Base-by-base conservation (phyloP, 2,113 vertebrate genomes). In the Haemorhous mexicanus region DNA sequence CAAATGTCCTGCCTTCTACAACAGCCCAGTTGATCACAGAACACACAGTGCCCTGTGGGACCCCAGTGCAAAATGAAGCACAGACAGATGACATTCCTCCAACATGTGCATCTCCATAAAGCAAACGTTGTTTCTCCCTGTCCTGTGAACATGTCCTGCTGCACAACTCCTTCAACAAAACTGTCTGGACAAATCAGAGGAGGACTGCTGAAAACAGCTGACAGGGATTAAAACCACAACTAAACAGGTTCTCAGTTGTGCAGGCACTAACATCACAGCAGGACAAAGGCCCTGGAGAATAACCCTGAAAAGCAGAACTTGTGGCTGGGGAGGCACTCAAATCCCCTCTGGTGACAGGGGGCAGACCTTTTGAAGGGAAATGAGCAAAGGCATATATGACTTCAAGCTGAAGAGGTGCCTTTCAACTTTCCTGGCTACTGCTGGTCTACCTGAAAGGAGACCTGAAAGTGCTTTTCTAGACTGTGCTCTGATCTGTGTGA, bases 281-380 rank as follows among this genome's bases (percentile, higher is more conserved):
- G 43, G 70, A 47, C 41, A 72, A 63, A 76, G 47, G 37, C 53
- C 44, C 28, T 37, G 20, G 49, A 91, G 81, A 90, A 80, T 46
- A 91, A 91, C 46, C 49, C 62, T 73, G 32, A 66, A 50, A 55
- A 79, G 66, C 91, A 94, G 53, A 75, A 68, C 66, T 68, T 11
- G 0, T 43, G 10, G 4, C 46, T 2, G 1, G 33, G 7, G 61
- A 87, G 58, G 49, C 0, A 0, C 46, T 6, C 2, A 87, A 88
- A 28, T 11, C 5, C 13, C 21, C 55, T 21, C 52, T 2, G 0
- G 24, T 39, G 50, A 75, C 56, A 47, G 69, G 30, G 30, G 33
- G 32, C 68, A 84, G 39, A 52, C 6, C n/a, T 69, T 67, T 66
- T 1, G 0, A 63, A 66, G 55, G 19, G 67, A 74, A 41, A 62